Percentiles rank a stretch among this genome's conserved stretches.
Conservation (phyloP, 2,113 vertebrate species). For the Dolichotis patagonum region DNA sequence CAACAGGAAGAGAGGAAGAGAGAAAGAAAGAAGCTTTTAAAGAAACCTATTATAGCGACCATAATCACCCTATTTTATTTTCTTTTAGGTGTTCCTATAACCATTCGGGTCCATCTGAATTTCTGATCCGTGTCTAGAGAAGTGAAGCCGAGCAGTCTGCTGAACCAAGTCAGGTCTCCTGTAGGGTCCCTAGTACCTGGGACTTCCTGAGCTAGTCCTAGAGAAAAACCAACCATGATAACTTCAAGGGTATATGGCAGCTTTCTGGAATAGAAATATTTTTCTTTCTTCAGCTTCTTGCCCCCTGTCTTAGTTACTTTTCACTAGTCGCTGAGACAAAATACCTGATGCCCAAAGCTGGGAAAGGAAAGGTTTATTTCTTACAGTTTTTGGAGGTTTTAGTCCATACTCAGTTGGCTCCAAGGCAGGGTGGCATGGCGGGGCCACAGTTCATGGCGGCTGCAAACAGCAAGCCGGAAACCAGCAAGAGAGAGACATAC, state of each 20-base stretch:
- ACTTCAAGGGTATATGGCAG: not conserved
- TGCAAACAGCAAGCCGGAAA: no score
- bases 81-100: not conserved
- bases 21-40: not conserved
- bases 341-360: no score
- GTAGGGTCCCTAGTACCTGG: not conserved
- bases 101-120: not conserved
- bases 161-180: not conserved
- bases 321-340: no score
- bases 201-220: not conserved
- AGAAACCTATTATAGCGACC: not conserved
- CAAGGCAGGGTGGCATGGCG: no score
- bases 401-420: no score
- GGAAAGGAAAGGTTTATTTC: no score
- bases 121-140: not conserved
- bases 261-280: not conserved
- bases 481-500: no score
- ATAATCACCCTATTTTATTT: not conserved
- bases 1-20: no score
- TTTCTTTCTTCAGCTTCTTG: slow-evolving; percentile 26
- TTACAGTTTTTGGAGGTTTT: no score
- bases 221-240: not conserved
- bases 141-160: not conserved
- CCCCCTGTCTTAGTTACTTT: no score
- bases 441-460: no score